Conservation (phyloP, 2,888 invertebrate genomes). For the Catocala nupta region DNA sequence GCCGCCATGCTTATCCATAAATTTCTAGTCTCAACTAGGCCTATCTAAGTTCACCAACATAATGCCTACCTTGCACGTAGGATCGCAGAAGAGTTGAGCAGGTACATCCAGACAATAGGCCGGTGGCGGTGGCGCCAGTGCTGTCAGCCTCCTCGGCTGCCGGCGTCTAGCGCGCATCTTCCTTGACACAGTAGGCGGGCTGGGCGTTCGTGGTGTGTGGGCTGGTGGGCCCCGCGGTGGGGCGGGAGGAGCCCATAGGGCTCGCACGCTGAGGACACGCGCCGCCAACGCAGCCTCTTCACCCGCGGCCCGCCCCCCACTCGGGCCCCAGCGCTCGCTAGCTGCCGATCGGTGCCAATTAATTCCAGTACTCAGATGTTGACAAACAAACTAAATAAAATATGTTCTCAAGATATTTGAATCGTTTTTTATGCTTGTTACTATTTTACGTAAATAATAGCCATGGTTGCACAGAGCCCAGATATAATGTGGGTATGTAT, state of each 20-base stretch:
- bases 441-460: too few relatives aligned
- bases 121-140: conserved; percentile 70
- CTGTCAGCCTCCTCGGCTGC: conserved; percentile 70
- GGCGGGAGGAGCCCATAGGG: conserved; percentile 64
- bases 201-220: conserved; percentile 55
- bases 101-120: conserved; percentile 75
- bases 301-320: conserved; percentile 66
- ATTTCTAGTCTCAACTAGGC: too few relatives aligned
- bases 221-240: conserved; percentile 31
- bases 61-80: conserved; percentile 74
- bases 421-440: too few relatives aligned
- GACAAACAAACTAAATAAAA: neutral
- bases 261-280: conserved; percentile 66
- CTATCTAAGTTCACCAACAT: neutral
- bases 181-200: conserved; percentile 69
- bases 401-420: too few relatives aligned
- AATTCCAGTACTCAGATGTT: conserved; percentile 47
- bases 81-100: conserved; percentile 77
- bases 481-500: too few relatives aligned
- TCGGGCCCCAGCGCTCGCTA: conserved; percentile 85
- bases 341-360: conserved; percentile 84
- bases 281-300: conserved; percentile 73
- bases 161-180: conserved; percentile 79
- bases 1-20: too few relatives aligned
- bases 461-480: too few relatives aligned